phyloP scores from a whole-genome alignment of 2,113 vertebrate species.

The Pluvialis apricaria region DNA sequence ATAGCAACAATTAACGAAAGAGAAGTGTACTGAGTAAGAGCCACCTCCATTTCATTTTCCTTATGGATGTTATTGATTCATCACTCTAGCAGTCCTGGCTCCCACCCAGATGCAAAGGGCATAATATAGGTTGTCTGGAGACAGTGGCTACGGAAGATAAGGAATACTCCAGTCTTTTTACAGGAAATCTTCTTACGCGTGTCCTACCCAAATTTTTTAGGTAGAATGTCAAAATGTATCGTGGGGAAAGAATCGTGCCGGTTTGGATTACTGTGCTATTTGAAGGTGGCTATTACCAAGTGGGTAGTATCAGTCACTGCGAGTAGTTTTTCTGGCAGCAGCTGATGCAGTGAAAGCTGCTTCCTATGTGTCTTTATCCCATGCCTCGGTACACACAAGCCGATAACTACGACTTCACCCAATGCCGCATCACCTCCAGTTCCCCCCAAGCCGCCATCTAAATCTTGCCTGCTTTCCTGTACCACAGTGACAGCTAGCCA shows the following conservation, averaged over 20 bases:
- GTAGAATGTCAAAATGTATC: background rate
- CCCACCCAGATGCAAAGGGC: constrained; percentile 3
- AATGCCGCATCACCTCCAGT: background rate
- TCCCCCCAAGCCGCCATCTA: background rate
- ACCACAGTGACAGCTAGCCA: background rate
- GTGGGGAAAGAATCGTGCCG: background rate
- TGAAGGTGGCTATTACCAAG: constrained; percentile 6
- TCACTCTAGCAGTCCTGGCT: constrained; percentile 17
- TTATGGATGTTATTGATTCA: constrained; percentile 49
- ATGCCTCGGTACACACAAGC: background rate
- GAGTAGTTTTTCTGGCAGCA: background rate
- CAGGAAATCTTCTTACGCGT: background rate
- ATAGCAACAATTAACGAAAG: constrained; percentile 47
- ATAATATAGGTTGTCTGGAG: constrained; percentile 23
- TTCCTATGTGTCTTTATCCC: background rate
- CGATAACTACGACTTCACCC: background rate
- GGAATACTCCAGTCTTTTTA: background rate
- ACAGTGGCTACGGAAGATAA: constrained; percentile 12
- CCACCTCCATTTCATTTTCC: constrained; percentile 53
- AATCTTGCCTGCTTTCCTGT: background rate
- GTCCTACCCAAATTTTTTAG: background rate
- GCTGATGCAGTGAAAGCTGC: background rate
- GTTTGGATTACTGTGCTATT: constrained; percentile 10
- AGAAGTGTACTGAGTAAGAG: constrained; percentile 33
- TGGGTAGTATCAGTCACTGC: background rate